Conservation (phyloP, 1,140 invertebrate genomes). For the Platyscapa corneri region DNA sequence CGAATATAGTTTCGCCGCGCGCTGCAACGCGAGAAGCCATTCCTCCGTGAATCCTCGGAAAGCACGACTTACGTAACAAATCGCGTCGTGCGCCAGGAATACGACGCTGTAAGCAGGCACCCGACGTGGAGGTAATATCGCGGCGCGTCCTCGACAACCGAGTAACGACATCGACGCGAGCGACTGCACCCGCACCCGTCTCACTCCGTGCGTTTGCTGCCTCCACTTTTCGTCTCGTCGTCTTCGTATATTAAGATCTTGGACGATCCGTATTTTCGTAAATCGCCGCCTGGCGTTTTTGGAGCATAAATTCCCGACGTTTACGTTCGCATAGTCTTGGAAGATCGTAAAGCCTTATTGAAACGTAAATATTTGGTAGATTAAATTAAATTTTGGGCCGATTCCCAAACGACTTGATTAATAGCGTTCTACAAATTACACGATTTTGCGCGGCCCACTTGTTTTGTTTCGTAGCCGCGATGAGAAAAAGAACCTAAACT, state of each 20-base stretch:
- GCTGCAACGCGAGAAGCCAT: neutral
- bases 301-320: no score
- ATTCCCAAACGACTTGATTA: neutral
- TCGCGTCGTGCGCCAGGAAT: neutral
- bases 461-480: neutral
- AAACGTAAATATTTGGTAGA: neutral
- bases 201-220: neutral
- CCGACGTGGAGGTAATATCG: no score
- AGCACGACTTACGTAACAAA: neutral
- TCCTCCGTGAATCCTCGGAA: slow-evolving; percentile 9
- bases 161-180: no score
- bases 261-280: neutral
- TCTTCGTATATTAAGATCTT: neutral
- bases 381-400: neutral
- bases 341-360: no score
- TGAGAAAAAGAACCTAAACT: neutral
- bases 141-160: no score
- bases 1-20: slow-evolving; percentile 21
- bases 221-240: neutral
- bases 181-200: no score
- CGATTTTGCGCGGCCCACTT: neutral
- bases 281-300: neutral
- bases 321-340: no score
- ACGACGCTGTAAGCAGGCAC: neutral
- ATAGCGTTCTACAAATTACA: neutral